Base-by-base conservation (phyloP, 2,888 invertebrate species). In the Leistus spinibarbis region DNA sequence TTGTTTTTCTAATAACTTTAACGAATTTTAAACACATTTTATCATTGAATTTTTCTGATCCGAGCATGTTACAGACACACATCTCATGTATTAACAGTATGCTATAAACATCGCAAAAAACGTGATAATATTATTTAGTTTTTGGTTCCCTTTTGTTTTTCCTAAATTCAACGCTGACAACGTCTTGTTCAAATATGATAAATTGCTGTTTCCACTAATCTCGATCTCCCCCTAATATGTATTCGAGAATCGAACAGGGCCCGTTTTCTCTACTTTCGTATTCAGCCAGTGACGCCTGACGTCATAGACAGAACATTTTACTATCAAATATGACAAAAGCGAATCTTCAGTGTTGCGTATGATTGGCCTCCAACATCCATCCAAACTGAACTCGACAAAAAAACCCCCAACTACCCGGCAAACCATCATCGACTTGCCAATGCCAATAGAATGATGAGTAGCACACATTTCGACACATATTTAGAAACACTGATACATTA, bases 241-340 rank as follows among this genome's bases (percentile, higher is more conserved):
- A 40, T 40, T 40, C 57, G 57, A 19, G 9, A 19, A 60, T 40
- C 40, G 40, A 40, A 40, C 40, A n/a, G n/a, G 7, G 40, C 40
- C 24, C 7, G 24, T 3, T 40, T 40, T 40, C 40, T 3, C 57
- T n/a, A 19, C 17, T 64, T 64, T 64, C 9, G 24, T 64, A 64
- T 64, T 64, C 64, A 64, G 13, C 16, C 23, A 13, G 24, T 16
- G 23, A 24, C 7, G 24, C 22, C 23, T 72, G 72, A 72, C 72
- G 72, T 72, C 72, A 72, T 65, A 72, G 24, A 54, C 72, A 72
- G 72, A 66, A 57, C 72, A 72, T 72, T 72, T 72, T 72, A 72
- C 72, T 72, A 72, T 72, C 57, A 72, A 72, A 72, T 71, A 71
- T 71, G 54, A 19, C 64, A 27, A 56, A 56, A 65, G 66, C 54